These are phyloP conservation scores for Cyanocitta stelleri DNA, from an alignment of 2,113 vertebrate species.

Conservation along the genomic window DNA sequence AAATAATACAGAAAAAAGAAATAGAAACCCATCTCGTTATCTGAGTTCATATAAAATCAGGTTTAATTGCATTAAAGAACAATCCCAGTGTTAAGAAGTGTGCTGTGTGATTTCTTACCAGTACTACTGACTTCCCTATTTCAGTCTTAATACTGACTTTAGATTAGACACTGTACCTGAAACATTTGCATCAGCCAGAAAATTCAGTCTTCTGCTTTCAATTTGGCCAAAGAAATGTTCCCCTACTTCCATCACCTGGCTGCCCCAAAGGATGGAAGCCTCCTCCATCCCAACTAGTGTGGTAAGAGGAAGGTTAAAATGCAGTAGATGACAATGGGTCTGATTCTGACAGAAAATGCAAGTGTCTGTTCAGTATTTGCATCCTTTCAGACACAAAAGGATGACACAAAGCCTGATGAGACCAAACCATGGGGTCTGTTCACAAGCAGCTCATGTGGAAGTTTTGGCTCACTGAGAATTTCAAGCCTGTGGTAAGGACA, in stretches of 20 bases:
- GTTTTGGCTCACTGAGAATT: neutral
- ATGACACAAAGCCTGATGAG: neutral
- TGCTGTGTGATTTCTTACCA: neutral
- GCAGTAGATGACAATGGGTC: neutral
- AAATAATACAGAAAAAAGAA: neutral
- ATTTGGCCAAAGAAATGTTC: neutral
- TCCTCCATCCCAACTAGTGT: neutral
- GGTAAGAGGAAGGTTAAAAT: neutral
- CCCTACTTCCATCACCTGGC: neutral
- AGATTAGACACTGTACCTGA: neutral
- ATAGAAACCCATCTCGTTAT: neutral
- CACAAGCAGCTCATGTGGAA: rapidly evolving
- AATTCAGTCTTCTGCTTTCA: neutral
- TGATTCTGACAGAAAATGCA: neutral
- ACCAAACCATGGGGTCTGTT: neutral
- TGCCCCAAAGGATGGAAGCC: neutral
- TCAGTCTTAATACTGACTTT: neutral
- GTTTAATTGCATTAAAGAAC: neutral
- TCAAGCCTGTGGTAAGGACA: rapidly evolving
- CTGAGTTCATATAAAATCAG: neutral
- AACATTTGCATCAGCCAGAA: neutral
- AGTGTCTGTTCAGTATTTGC: neutral
- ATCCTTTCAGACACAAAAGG: neutral
- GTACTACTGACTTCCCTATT: neutral
- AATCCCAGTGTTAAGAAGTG: neutral